Conservation (phyloP, 1,140 invertebrate species). For the Pemphigus obesinymphae region DNA sequence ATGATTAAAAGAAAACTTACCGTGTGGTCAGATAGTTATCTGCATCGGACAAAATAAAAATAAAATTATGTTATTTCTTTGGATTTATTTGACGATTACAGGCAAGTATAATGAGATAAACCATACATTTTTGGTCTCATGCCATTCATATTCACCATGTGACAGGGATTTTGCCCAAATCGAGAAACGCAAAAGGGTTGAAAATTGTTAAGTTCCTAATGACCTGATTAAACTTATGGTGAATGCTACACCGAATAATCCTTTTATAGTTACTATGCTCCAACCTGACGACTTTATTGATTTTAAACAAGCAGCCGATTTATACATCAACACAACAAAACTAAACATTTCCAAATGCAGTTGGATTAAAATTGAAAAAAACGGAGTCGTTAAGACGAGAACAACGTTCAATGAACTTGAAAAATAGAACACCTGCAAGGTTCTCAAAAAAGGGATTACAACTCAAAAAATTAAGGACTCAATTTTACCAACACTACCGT, state of each 20-base stretch:
- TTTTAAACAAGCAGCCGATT: slow-evolving; percentile 27
- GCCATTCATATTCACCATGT: slow-evolving; percentile 23
- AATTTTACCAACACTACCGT: neutral
- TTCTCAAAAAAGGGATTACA: slow-evolving; percentile 41
- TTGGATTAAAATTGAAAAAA: slow-evolving; percentile 37
- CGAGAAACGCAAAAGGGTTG: slow-evolving; percentile 38
- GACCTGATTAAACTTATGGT: slow-evolving; percentile 38
- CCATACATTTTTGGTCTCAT: slow-evolving; percentile 45
- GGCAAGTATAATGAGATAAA: slow-evolving; percentile 43
- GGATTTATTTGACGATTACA: slow-evolving; percentile 40
- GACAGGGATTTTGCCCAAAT: slow-evolving; percentile 41
- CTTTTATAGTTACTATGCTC: slow-evolving; percentile 31
- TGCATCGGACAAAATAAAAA: slow-evolving; percentile 45
- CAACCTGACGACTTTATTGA: slow-evolving; percentile 38
- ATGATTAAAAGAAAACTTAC: slow-evolving; percentile 36
- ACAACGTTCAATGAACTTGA: slow-evolving; percentile 37
- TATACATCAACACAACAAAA: slow-evolving; percentile 27
- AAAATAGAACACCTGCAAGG: slow-evolving; percentile 25
- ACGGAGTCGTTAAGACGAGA: slow-evolving; percentile 8
- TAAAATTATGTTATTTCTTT: slow-evolving; percentile 43
- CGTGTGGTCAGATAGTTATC: slow-evolving; percentile 45
- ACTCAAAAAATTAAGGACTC: slow-evolving; percentile 14
- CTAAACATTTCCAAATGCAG: slow-evolving; percentile 26
- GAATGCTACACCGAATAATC: slow-evolving; percentile 23
- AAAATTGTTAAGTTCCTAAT: slow-evolving; percentile 35